phyloP scores from a whole-genome alignment of 2,797 vertebrate species.

The Triplophysa bombifrons region DNA sequence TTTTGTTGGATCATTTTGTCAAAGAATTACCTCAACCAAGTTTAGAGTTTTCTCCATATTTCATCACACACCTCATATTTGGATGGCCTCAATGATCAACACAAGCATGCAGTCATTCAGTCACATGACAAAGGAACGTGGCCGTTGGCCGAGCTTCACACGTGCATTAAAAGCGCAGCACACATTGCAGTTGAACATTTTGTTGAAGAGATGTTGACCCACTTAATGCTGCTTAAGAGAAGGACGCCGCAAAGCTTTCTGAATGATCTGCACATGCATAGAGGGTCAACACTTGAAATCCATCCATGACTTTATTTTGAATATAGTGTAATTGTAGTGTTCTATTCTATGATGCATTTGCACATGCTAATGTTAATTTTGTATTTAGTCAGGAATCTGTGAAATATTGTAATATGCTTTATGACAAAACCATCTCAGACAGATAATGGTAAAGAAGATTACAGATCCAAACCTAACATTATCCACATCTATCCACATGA shows the following conservation, averaged over 20 bases:
- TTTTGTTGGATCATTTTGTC: too few relatives aligned
- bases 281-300: constrained; percentile 2
- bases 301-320: neutral
- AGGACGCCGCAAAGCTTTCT: constrained; percentile 2
- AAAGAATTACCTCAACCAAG: too few relatives aligned
- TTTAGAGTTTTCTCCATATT: too few relatives aligned
- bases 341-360: neutral
- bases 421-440: neutral
- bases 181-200: constrained; percentile 15
- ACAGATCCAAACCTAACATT: neutral
- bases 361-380: neutral
- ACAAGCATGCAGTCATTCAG: neutral
- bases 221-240: constrained; percentile 8
- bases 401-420: neutral
- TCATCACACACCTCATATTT: too few relatives aligned
- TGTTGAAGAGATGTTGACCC: constrained; percentile 6
- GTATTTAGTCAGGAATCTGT: neutral
- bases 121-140: constrained; percentile 6
- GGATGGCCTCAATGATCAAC: neutral
- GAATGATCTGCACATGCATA: constrained; percentile 6
- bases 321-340: constrained; percentile 3
- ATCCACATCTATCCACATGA: neutral
- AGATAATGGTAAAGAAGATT: constrained; percentile 16
- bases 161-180: neutral
- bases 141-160: constrained; percentile 22